Percentiles rank a stretch among this genome's conserved stretches.
Evolutionary conservation across 2,888 invertebrate species (phyloP).

Genomic region (Clanis bilineata): DNA sequence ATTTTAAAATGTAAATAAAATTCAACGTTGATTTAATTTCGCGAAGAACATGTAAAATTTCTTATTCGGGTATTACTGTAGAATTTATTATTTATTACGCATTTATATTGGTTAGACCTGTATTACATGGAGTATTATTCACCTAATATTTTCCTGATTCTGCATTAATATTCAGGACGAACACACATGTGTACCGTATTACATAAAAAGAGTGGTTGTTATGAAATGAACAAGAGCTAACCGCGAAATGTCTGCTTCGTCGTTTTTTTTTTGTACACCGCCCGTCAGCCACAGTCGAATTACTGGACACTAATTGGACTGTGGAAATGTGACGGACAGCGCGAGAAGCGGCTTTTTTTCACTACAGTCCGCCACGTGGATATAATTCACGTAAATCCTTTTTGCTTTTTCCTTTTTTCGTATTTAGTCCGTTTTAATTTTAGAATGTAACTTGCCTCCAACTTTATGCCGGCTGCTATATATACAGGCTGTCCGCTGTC

Average conservation of each 20-base stretch:
- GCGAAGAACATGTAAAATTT: no score
- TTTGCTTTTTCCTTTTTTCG: constrained; percentile 33
- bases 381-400: constrained; percentile 42
- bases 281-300: constrained; percentile 75
- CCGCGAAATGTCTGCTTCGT: constrained; percentile 58
- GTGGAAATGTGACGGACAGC: constrained; percentile 77
- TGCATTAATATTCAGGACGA: constrained; percentile 72
- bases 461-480: background rate
- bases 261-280: constrained; percentile 65
- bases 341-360: constrained; percentile 60
- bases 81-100: no score
- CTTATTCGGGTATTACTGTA: no score
- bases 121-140: no score
- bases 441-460: background rate
- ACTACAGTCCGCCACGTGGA: constrained; percentile 35
- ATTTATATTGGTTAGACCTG: no score
- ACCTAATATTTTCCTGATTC: constrained; percentile 40
- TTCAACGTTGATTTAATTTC: no score
- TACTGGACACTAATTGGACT: constrained; percentile 80
- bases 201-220: constrained; percentile 80
- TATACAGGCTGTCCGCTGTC: no score
- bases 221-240: constrained; percentile 76
- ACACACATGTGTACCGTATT: constrained; percentile 60
- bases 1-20: no score
- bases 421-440: constrained; percentile 18